Evolutionary conservation across 2,888 invertebrate genomes (phyloP), one percentile per base, ranked within the genome.

Genomic region (Conomelus anceps): DNA sequence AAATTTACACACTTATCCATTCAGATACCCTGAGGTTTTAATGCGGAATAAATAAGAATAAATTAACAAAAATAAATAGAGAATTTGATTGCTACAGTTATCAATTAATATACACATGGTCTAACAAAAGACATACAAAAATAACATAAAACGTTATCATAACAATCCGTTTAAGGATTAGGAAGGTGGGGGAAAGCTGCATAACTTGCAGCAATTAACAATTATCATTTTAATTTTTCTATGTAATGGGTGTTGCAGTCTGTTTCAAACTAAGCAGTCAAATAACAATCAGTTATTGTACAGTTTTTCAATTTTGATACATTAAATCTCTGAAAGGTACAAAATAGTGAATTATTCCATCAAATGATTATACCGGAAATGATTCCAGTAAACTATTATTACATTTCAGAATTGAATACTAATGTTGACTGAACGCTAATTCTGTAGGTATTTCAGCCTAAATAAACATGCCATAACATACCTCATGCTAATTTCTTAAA

Each of bases 91-190:
- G 63, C 63, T 63, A 63, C 63, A 63, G 63, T 63, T 63, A 63
- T 63, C 63, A 63, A 63, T 63, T 63, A 63, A 63, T 63, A 63
- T 63, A 63, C 63, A 63, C 63, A 63, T 63, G n/a, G 63, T 63
- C 63, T 63, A 63, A 63, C 86, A 86, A 86, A 86, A 86, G 86
- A 86, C 86, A 20, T 86, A 86, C 86, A 86, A 86, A 86, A 22
- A 86, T 86, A 86, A 86, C 86, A 86, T 86, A 86, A 86, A 86
- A 86, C 86, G 86, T 86, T 86, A 86, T 86, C n/a, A 86, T 23
- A 86, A 23, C 63, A 63, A 63, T 63, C 63, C 63, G 63, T 63
- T 63, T n/a, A 63, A 63, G 63, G 63, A 63, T 63, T 63, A n/a
- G n/a, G 63, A 63, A 63, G 63, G 63, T 63, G 63, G 63, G 34